Evolutionary conservation across 2,797 vertebrate genomes (phyloP).

Genomic region (Cetoscarus ocellatus): DNA sequence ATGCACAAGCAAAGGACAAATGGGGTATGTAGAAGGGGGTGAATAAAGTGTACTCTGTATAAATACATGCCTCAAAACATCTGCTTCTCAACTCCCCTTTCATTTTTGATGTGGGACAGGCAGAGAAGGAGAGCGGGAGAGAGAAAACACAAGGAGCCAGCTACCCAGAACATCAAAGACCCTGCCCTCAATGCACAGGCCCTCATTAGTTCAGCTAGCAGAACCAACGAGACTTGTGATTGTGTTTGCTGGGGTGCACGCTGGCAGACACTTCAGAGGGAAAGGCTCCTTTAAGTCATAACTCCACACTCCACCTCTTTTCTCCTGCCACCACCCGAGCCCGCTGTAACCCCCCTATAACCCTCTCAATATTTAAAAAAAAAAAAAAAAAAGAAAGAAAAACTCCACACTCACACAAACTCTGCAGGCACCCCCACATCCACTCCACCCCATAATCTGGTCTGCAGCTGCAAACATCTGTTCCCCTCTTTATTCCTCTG

Average conservation of each 20-base stretch:
- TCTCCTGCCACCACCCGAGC: constrained; percentile 70
- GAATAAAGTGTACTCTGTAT: constrained; percentile 81
- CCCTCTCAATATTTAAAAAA: constrained; percentile 53
- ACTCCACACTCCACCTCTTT: constrained; percentile 77
- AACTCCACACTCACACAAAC: constrained; percentile 62
- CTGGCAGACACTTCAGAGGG: constrained; percentile 89
- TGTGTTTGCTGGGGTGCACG: constrained; percentile 88
- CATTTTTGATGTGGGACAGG: constrained; percentile 88
- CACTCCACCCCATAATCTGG: constrained; percentile 88
- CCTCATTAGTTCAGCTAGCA: constrained; percentile 90
- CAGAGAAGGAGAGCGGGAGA: constrained; percentile 82
- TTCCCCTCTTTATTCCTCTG: constrained; percentile 74
- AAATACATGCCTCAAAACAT: constrained; percentile 87
- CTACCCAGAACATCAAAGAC: constrained; percentile 89
- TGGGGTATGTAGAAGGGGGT: constrained; percentile 64
- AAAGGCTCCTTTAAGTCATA: constrained; percentile 87
- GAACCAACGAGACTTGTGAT: constrained; percentile 87
- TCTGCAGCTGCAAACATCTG: constrained; percentile 89
- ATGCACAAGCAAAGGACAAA: constrained; percentile 69
- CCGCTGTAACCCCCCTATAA: constrained; percentile 82
- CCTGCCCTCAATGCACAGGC: constrained; percentile 83
- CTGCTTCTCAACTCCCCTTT: constrained; percentile 87
- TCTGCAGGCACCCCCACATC: constrained; percentile 68
- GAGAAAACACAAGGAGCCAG: constrained; percentile 88
- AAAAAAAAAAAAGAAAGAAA: constrained; percentile 6